A percentile compares a stretch with the other conserved stretches of the same genome.
Conservation (phyloP, 2,888 invertebrate genomes). For the Ernsta delagoae region DNA sequence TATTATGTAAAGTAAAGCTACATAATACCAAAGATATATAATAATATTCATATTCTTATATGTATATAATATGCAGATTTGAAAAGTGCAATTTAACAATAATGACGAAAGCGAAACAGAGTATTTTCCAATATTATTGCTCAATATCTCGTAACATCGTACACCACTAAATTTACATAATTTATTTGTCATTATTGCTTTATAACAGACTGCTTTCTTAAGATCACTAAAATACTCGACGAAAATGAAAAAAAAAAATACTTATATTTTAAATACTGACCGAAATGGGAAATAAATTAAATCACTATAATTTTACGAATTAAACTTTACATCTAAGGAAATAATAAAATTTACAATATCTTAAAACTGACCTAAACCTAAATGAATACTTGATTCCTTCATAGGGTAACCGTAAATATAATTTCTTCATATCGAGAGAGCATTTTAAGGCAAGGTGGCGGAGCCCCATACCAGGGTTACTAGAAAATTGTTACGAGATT, state of each 20-base stretch:
- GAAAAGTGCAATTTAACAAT: constrained; percentile 21
- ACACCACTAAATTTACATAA: constrained; percentile 24
- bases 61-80: constrained; percentile 3
- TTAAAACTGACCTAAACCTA: constrained; percentile 66
- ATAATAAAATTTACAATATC: constrained; percentile 76
- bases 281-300: constrained; percentile 83
- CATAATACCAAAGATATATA: constrained; percentile 42
- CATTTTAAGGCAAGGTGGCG: constrained; percentile 79
- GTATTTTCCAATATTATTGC: constrained; percentile 30
- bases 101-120: constrained; percentile 21
- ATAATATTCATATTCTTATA: constrained; percentile 4
- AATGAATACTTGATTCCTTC: constrained; percentile 82
- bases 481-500: constrained; percentile 5
- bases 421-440: constrained; percentile 80
- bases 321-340: constrained; percentile 64
- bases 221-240: constrained; percentile 66
- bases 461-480: constrained; percentile 39
- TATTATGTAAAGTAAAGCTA: constrained; percentile 34
- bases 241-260: constrained; percentile 65
- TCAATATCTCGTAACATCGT: constrained; percentile 21
- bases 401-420: constrained; percentile 82
- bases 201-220: constrained; percentile 52
- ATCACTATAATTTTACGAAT: constrained; percentile 72
- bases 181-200: constrained; percentile 66
- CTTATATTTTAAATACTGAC: constrained; percentile 84